Evolutionary conservation across 1,140 invertebrate genomes (phyloP).

Genomic region (Neomicropteryx cornuta): DNA sequence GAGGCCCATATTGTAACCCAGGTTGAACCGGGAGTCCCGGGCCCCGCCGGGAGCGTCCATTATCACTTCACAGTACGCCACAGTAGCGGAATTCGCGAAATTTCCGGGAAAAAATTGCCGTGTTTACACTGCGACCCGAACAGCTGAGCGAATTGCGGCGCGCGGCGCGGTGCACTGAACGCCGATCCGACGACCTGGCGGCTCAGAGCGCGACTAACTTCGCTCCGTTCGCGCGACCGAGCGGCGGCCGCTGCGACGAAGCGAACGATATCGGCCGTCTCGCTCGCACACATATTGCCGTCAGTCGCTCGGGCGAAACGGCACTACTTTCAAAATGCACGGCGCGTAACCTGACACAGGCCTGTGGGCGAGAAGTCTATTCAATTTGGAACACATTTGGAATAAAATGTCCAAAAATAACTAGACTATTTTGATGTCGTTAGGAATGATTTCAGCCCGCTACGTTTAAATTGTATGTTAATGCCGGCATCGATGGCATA

Average conservation of each 20-base stretch:
- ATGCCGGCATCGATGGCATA: too few species aligned
- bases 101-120: constrained; percentile 20
- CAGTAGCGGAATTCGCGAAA: constrained; percentile 36
- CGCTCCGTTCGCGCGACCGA: constrained; percentile 29
- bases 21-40: constrained; percentile 74
- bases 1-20: constrained; percentile 73
- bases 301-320: constrained; percentile 18
- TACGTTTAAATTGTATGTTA: too few species aligned
- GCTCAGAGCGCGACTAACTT: constrained; percentile 40
- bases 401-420: too few species aligned
- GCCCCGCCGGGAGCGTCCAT: constrained; percentile 71
- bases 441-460: too few species aligned
- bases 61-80: constrained; percentile 52
- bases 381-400: not conserved
- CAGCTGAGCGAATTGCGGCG: constrained; percentile 34
- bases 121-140: constrained; percentile 35
- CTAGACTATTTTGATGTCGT: too few species aligned
- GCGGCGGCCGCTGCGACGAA: too few species aligned
- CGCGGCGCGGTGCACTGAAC: constrained; percentile 27
- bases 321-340: too few species aligned
- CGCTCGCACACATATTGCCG: constrained; percentile 17
- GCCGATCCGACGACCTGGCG: constrained; percentile 37
- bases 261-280: constrained; percentile 24
- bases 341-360: constrained; percentile 37
- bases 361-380: too few species aligned